Evolutionary conservation across 1,140 invertebrate genomes (phyloP).

Genomic region (Brachionus manjavacas): DNA sequence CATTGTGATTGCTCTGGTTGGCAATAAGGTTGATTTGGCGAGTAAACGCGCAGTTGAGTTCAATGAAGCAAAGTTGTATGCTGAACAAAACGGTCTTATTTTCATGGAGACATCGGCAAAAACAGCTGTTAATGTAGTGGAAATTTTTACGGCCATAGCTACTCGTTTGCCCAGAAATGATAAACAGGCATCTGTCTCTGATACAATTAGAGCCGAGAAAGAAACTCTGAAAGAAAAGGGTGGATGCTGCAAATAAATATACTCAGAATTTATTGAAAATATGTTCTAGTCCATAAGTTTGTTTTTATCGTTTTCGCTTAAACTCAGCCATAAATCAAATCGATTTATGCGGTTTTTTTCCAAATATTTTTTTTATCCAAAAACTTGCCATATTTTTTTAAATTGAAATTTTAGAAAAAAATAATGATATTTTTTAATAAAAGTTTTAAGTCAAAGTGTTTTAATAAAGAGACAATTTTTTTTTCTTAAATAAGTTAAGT

Average conservation of each 20-base stretch:
- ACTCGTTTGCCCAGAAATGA: slow-evolving; percentile 28
- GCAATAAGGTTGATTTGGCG: slow-evolving; percentile 54
- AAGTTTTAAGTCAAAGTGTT: neutral
- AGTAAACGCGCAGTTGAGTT: slow-evolving; percentile 28
- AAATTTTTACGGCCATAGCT: slow-evolving; percentile 44
- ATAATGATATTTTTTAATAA: neutral
- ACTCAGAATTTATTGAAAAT: neutral
- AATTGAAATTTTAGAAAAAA: neutral
- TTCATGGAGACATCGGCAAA: slow-evolving; percentile 45
- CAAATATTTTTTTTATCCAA: neutral
- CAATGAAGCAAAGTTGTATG: slow-evolving; percentile 43
- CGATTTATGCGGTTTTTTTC: neutral
- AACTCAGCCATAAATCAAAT: neutral
- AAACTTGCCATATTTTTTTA: neutral
- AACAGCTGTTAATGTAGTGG: slow-evolving; percentile 44
- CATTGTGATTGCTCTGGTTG: slow-evolving; percentile 96
- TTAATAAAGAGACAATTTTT: no score
- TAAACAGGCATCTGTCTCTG: neutral
- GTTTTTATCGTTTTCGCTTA: neutral
- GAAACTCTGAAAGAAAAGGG: slow-evolving; percentile 5
- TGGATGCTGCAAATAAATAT: slow-evolving; percentile 10
- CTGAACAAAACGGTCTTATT: slow-evolving; percentile 43
- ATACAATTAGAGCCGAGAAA: neutral
- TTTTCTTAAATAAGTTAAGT: no score
- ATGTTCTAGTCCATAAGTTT: neutral